phyloP scores from a whole-genome alignment of 2,113 vertebrate species.

The Tyrannus savana region DNA sequence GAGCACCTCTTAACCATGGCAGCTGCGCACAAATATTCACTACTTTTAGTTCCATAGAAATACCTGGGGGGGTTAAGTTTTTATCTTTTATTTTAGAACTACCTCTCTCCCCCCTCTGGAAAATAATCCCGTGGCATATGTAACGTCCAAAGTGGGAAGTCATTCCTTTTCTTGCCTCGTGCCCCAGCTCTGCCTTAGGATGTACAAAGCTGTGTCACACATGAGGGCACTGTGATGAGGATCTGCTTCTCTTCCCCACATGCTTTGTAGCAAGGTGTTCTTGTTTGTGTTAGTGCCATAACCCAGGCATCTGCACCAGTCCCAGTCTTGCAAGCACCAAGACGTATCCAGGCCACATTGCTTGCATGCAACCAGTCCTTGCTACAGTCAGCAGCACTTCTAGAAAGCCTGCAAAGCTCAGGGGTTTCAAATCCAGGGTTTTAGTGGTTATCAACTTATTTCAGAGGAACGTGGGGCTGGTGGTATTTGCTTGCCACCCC shows the following conservation, averaged over 20 bases:
- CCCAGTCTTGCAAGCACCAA: neutral
- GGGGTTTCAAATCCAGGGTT: neutral
- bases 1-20: neutral
- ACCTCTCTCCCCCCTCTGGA: neutral
- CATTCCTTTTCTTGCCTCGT: neutral
- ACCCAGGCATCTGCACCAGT: neutral
- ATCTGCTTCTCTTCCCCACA: neutral
- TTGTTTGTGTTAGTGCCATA: neutral
- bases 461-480: neutral
- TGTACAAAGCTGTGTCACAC: neutral
- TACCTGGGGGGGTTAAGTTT: neutral
- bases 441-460: neutral
- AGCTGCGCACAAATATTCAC: neutral
- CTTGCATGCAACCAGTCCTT: neutral
- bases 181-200: neutral
- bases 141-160: neutral
- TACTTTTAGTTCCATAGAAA: neutral
- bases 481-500: neutral
- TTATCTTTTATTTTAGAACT: neutral
- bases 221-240: neutral
- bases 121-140: neutral
- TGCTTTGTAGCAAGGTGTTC: neutral
- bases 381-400: neutral
- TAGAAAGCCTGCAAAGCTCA: neutral
- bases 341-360: neutral